These are phyloP conservation scores for Brachypalpus laphriformis DNA, from an alignment of 2,888 invertebrate genomes.

Conservation along the genomic window DNA sequence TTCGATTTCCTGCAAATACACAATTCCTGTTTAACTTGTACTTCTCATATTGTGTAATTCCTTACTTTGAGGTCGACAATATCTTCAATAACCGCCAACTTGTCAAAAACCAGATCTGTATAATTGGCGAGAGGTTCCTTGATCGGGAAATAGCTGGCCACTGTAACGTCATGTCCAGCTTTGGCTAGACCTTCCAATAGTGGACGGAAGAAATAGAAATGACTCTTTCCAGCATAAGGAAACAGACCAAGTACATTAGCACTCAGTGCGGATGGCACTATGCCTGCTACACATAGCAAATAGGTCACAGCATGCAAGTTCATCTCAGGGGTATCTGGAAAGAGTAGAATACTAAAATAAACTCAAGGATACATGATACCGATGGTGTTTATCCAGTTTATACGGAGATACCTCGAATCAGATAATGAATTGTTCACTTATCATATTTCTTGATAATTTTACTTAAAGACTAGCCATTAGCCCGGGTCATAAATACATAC, in stretches of 20 bases:
- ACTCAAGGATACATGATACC: too few species aligned
- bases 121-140: slow-evolving; percentile 78
- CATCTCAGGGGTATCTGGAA: neutral
- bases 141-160: slow-evolving; percentile 82
- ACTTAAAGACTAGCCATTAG: too few species aligned
- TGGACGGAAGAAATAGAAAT: slow-evolving; percentile 82
- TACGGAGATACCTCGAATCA: too few species aligned
- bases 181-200: slow-evolving; percentile 81
- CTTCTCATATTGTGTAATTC: too few species aligned
- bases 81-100: slow-evolving; percentile 76
- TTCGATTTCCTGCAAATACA: slow-evolving; percentile 39
- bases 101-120: slow-evolving; percentile 77
- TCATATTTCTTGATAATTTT: too few species aligned
- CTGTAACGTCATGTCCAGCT: slow-evolving; percentile 82
- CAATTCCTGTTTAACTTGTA: too few species aligned
- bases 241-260: slow-evolving; percentile 80
- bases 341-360: neutral
- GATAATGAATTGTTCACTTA: too few species aligned
- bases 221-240: slow-evolving; percentile 81
- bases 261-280: slow-evolving; percentile 9
- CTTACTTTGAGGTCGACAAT: slow-evolving; percentile 78
- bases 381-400: too few species aligned
- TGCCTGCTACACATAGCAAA: slow-evolving; percentile 1
- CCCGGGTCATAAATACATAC: neutral
- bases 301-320: neutral